Evolutionary conservation across 2,797 vertebrate genomes (phyloP).

Genomic region (Syngnathus rostellatus): DNA sequence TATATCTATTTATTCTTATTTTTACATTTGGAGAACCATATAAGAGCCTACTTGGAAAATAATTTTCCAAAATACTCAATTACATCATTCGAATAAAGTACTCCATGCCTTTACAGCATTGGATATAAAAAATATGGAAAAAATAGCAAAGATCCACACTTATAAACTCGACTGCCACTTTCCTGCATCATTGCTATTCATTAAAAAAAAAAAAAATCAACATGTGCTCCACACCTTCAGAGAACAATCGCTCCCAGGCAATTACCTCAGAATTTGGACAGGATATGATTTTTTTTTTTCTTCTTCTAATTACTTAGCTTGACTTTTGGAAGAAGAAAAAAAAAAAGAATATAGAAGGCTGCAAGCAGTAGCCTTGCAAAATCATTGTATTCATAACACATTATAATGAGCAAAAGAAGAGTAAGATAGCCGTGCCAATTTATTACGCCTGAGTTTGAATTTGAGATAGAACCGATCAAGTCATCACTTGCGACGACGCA

Average conservation of each 20-base stretch:
- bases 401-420: slow-evolving; percentile 38
- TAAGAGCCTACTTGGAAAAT: too few species aligned
- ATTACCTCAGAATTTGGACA: not conserved
- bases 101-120: not conserved
- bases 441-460: slow-evolving; percentile 35
- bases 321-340: too few species aligned
- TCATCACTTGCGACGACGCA: slow-evolving; percentile 46
- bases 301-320: too few species aligned
- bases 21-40: too few species aligned
- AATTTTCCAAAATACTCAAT: too few species aligned
- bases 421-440: slow-evolving; percentile 48
- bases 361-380: slow-evolving; percentile 17
- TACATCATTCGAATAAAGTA: not conserved
- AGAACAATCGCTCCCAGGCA: not conserved
- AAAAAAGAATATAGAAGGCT: too few species aligned
- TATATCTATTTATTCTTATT: too few species aligned
- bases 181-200: not conserved
- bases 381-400: slow-evolving; percentile 35
- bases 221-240: not conserved
- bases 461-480: slow-evolving; percentile 45
- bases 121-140: not conserved
- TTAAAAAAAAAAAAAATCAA: not conserved
- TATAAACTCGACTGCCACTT: not conserved
- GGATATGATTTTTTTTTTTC: too few species aligned
- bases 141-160: not conserved